Evolutionary conservation across 2,113 vertebrate species (phyloP).

Genomic region (Pagrus major): DNA sequence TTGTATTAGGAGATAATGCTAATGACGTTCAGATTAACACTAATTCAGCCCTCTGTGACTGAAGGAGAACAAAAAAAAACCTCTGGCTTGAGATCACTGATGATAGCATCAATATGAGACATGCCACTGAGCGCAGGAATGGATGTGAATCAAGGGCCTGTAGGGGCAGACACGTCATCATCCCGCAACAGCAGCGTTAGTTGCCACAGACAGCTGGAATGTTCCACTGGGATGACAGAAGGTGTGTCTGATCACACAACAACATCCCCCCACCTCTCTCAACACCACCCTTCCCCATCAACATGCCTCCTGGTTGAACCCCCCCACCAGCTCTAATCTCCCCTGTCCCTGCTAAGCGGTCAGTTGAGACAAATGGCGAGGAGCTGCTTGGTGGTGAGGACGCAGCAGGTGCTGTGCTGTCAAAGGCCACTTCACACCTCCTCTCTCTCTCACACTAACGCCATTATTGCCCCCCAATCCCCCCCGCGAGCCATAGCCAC

Average conservation of each 20-base stretch:
- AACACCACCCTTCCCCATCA: conserved; percentile 44
- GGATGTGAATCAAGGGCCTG: conserved; percentile 46
- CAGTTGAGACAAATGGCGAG: conserved; percentile 75
- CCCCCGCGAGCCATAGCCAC: conserved; percentile 17
- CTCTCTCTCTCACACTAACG: conserved; percentile 51
- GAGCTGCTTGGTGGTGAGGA: conserved; percentile 58
- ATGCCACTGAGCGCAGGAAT: conserved; percentile 48
- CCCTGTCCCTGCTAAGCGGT: conserved; percentile 56
- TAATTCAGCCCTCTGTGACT: conserved; percentile 46
- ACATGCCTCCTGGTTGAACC: conserved; percentile 56
- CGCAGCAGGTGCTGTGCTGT: conserved; percentile 83
- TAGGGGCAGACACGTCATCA: conserved; percentile 55
- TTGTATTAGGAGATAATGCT: conserved; percentile 69
- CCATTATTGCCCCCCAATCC: conserved; percentile 49
- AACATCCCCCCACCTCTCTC: conserved; percentile 47
- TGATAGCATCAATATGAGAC: conserved; percentile 80
- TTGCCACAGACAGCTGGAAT: conserved; percentile 82
- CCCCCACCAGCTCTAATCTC: conserved; percentile 47
- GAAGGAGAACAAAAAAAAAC: conserved; percentile 31
- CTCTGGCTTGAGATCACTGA: conserved; percentile 40
- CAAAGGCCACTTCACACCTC: conserved; percentile 81
- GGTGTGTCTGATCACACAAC: conserved; percentile 69
- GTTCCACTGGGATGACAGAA: conserved; percentile 79
- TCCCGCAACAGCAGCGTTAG: conserved; percentile 66
- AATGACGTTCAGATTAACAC: conserved; percentile 56